These are phyloP conservation scores for Dexiosoma caninum DNA, from an alignment of 2,888 invertebrate species.

Conservation along the genomic window DNA sequence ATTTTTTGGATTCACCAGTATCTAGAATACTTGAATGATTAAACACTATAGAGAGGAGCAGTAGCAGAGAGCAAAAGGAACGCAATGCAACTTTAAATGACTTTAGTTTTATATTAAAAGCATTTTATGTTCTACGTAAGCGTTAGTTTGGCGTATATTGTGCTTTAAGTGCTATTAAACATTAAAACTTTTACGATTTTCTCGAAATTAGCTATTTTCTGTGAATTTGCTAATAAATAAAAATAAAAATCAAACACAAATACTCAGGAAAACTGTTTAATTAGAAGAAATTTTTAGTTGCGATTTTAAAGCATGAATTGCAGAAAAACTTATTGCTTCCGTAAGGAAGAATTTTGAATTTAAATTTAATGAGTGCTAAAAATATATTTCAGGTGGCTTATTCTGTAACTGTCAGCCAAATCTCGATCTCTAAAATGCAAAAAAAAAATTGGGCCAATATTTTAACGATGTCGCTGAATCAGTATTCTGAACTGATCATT, in stretches of 20 bases:
- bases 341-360: too few species aligned
- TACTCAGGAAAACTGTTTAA: too few species aligned
- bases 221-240: constrained; percentile 6
- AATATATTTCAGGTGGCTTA: too few species aligned
- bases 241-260: not conserved
- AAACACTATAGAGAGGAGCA: not conserved
- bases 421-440: too few species aligned
- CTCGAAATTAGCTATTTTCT: constrained; percentile 34
- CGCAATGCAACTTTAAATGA: constrained; percentile 43
- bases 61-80: not conserved
- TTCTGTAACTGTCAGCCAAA: too few species aligned
- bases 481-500: too few species aligned
- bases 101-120: constrained; percentile 41
- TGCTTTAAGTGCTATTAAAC: constrained; percentile 30
- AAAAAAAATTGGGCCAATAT: too few species aligned
- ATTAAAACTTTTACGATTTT: constrained; percentile 33
- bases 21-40: not conserved
- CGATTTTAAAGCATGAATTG: too few species aligned
- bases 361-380: too few species aligned
- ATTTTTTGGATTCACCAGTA: constrained; percentile 1
- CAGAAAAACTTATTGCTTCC: too few species aligned
- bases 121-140: constrained; percentile 40
- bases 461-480: too few species aligned
- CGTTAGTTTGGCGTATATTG: constrained; percentile 24
- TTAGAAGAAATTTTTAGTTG: not conserved